These are phyloP conservation scores for Nomada hirtipes DNA, from an alignment of 2,888 invertebrate species.

Conservation along the genomic window DNA sequence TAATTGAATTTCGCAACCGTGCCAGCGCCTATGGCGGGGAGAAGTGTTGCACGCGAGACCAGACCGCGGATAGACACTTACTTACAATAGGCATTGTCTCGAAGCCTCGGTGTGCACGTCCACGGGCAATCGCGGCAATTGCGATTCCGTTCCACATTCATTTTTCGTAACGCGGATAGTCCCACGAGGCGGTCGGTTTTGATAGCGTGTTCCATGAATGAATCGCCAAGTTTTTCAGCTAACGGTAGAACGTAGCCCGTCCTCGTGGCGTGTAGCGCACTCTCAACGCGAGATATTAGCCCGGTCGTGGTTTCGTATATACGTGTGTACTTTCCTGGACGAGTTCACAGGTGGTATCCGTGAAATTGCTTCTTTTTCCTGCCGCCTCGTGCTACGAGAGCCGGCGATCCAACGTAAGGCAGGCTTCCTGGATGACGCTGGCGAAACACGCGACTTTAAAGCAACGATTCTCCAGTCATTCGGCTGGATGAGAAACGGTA, in stretches of 20 bases:
- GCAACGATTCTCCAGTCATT: constrained; percentile 25
- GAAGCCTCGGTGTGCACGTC: constrained; percentile 20
- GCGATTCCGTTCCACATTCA: constrained; percentile 57
- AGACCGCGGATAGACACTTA: constrained; percentile 54
- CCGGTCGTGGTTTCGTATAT: background rate
- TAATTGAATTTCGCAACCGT: constrained; percentile 80
- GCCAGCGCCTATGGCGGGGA: constrained; percentile 69
- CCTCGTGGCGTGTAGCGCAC: background rate
- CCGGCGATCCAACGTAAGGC: no score
- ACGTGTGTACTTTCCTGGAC: background rate
- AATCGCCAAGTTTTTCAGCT: constrained; percentile 18
- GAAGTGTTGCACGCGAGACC: constrained; percentile 55
- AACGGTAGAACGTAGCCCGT: constrained; percentile 3
- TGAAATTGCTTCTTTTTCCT: background rate
- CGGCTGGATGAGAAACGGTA: constrained; percentile 60
- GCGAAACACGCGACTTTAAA: constrained; percentile 14
- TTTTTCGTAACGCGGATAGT: constrained; percentile 37
- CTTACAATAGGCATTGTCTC: constrained; percentile 69
- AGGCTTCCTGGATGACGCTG: constrained; percentile 9
- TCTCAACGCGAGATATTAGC: background rate
- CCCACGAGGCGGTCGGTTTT: constrained; percentile 15
- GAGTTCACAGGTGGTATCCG: background rate
- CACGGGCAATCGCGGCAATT: constrained; percentile 53
- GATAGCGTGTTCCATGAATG: background rate
- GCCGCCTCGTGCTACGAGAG: background rate